A percentile compares a stretch with the other conserved stretches of the same genome.
Conservation (phyloP, 1,140 invertebrate species). For the Chrysomallon squamiferum region DNA sequence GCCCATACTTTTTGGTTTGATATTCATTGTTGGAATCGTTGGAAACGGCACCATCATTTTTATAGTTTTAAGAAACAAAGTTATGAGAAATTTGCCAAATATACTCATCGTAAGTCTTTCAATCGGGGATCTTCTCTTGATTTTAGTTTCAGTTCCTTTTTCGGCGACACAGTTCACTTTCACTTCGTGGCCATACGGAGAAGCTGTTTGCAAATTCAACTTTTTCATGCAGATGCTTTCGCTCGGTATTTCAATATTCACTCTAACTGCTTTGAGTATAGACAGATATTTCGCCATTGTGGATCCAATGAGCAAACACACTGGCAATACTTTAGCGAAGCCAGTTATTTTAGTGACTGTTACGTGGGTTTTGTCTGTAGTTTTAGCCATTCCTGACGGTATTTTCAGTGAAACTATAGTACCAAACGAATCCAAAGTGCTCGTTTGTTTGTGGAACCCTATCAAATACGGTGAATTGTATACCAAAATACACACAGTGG, state of each 20-base stretch:
- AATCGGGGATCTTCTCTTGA: constrained; percentile 81
- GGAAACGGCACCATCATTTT: constrained; percentile 87
- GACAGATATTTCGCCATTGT: constrained; percentile 89
- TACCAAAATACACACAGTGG: constrained; percentile 73
- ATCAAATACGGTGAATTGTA: constrained; percentile 72
- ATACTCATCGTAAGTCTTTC: constrained; percentile 85
- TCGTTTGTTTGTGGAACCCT: constrained; percentile 68
- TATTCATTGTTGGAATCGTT: constrained; percentile 85
- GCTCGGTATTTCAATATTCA: constrained; percentile 94
- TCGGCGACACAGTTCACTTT: constrained; percentile 82
- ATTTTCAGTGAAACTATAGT: constrained; percentile 18
- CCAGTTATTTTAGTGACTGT: constrained; percentile 67
- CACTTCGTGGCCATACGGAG: constrained; percentile 85
- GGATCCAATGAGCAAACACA: constrained; percentile 78
- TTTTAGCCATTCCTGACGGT: constrained; percentile 80
- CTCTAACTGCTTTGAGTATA: constrained; percentile 85
- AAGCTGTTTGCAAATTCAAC: constrained; percentile 77
- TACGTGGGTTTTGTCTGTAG: constrained; percentile 84
- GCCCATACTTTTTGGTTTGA: constrained; percentile 83
- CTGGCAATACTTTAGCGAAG: constrained; percentile 68
- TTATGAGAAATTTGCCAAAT: constrained; percentile 81
- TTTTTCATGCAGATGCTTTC: constrained; percentile 91
- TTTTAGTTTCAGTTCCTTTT: constrained; percentile 81
- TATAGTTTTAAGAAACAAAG: constrained; percentile 52
- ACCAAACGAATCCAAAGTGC: not conserved